Conservation (phyloP, 2,113 vertebrate genomes). For the Nannospalax galili region DNA sequence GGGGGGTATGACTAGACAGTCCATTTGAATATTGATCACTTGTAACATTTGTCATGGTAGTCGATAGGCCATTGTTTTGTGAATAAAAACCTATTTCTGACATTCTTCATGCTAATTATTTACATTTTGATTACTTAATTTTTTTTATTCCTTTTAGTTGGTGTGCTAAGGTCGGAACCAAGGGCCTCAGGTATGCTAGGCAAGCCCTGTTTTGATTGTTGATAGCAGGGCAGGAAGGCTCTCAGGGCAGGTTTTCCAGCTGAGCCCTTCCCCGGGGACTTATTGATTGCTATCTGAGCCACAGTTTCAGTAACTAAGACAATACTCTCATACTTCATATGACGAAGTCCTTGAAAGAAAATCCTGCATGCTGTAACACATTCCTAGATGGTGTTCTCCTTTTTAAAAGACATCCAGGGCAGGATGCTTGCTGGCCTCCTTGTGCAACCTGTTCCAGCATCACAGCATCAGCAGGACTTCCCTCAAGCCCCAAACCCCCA, state of each 20-base stretch:
- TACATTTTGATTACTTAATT: neutral
- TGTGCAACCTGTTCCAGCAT: neutral
- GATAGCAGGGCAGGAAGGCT: neutral
- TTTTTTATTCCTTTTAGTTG: neutral
- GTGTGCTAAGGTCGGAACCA: neutral
- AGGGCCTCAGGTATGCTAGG: neutral
- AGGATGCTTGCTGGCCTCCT: neutral
- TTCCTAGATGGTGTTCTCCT: conserved; percentile 9
- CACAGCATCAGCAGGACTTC: conserved; percentile 37
- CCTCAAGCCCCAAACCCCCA: neutral
- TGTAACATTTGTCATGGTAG: neutral
- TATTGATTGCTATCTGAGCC: neutral
- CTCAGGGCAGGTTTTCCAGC: neutral
- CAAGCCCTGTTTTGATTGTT: neutral
- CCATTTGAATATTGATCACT: neutral
- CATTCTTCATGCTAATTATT: neutral
- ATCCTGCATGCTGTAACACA: conserved; percentile 41
- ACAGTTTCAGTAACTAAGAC: neutral
- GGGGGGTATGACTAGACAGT: neutral
- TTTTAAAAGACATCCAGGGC: conserved; percentile 60
- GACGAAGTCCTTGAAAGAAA: conserved; percentile 33
- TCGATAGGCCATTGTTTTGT: neutral
- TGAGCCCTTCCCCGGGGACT: neutral
- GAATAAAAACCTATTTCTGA: conserved; percentile 26
- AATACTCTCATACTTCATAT: neutral